phyloP scores from a whole-genome alignment of 2,888 invertebrate genomes.

The Himalopsyche anomala region DNA sequence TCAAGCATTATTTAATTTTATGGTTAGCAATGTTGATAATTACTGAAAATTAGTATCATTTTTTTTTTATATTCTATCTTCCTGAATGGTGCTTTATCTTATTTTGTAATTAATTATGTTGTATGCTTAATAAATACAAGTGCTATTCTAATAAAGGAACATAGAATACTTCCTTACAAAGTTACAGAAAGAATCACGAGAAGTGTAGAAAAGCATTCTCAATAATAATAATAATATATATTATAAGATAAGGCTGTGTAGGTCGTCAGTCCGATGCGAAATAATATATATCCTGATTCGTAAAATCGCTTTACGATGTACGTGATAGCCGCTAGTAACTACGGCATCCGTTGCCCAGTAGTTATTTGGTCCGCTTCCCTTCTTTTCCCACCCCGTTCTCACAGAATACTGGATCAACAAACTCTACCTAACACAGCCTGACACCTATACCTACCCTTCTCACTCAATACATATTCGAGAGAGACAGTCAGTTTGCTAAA shows the following conservation, averaged over 20 bases:
- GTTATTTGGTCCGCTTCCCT: conserved; percentile 53
- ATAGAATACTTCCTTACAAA: neutral
- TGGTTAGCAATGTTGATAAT: too few species aligned
- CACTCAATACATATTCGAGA: neutral
- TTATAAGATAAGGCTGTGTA: conserved; percentile 7
- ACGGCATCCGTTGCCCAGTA: conserved; percentile 53
- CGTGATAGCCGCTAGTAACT: conserved; percentile 55
- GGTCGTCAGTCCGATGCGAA: conserved; percentile 2
- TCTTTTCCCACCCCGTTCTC: conserved; percentile 19
- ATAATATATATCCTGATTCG: conserved; percentile 48
- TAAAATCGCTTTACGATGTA: conserved; percentile 57
- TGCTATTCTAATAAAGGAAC: too few species aligned
- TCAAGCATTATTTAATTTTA: too few species aligned
- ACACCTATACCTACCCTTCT: conserved; percentile 11
- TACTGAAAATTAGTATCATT: too few species aligned
- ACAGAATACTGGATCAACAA: neutral
- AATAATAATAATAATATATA: conserved; percentile 4
- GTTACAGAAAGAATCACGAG: neutral
- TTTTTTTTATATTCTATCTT: too few species aligned
- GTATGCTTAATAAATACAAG: too few species aligned
- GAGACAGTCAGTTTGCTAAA: conserved; percentile 9
- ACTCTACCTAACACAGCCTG: neutral
- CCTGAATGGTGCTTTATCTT: too few species aligned
- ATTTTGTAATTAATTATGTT: too few species aligned
- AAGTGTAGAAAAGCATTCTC: neutral